Evolutionary conservation across 2,888 invertebrate species (phyloP).

Genomic region (Hesperia comma): DNA sequence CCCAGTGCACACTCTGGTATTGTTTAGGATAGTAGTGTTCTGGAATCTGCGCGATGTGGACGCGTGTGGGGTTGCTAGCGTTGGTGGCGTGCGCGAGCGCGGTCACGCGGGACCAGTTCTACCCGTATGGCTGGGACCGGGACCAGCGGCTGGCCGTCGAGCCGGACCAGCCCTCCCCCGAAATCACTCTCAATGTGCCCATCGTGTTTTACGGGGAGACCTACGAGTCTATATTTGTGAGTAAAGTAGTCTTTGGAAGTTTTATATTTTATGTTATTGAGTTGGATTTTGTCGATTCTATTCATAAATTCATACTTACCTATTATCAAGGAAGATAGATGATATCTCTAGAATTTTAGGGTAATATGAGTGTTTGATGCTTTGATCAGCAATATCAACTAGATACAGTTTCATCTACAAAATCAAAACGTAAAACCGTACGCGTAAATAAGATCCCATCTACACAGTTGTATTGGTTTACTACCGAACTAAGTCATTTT

Average conservation of each 20-base stretch:
- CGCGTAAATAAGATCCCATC: too few species aligned
- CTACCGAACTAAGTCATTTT: too few species aligned
- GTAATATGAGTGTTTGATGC: too few species aligned
- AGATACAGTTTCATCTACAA: too few species aligned
- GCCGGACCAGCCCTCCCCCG: slow-evolving; percentile 86
- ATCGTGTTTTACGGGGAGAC: slow-evolving; percentile 90
- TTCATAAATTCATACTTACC: too few species aligned
- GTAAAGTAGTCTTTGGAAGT: slow-evolving; percentile 85
- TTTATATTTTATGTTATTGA: background rate
- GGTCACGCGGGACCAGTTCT: slow-evolving; percentile 83
- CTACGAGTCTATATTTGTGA: slow-evolving; percentile 92
- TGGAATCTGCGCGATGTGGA: slow-evolving; percentile 65
- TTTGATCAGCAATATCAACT: too few species aligned
- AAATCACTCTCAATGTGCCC: slow-evolving; percentile 87
- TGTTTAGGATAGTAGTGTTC: slow-evolving; percentile 53
- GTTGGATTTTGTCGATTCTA: too few species aligned
- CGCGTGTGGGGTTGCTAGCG: slow-evolving; percentile 68
- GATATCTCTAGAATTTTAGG: too few species aligned
- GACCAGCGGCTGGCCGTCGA: slow-evolving; percentile 82
- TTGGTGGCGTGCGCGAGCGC: slow-evolving; percentile 64
- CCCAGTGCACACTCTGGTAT: background rate
- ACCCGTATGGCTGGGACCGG: slow-evolving; percentile 83
- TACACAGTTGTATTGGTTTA: too few species aligned
- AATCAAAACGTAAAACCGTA: too few species aligned
- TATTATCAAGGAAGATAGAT: too few species aligned